These are phyloP conservation scores for Brachymystax lenok DNA, from an alignment of 2,797 vertebrate species.

Conservation along the genomic window DNA sequence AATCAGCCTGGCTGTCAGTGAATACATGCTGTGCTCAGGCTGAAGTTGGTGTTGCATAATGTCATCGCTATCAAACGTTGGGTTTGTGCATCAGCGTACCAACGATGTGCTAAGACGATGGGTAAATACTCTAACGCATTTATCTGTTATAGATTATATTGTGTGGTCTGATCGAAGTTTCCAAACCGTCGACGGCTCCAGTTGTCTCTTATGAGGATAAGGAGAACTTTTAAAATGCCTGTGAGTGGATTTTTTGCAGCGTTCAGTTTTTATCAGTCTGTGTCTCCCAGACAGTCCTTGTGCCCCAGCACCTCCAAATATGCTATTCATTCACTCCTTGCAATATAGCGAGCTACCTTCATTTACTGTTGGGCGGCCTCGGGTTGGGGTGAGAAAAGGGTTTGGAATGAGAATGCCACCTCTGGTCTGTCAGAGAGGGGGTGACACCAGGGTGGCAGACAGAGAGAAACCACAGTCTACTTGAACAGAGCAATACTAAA, in stretches of 20 bases:
- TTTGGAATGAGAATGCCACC: not conserved
- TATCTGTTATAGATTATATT: constrained; percentile 42
- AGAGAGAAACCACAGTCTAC: constrained; percentile 5
- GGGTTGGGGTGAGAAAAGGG: constrained; percentile 30
- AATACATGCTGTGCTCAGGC: constrained; percentile 42
- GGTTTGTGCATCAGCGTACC: constrained; percentile 35
- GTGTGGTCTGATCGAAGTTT: constrained; percentile 43
- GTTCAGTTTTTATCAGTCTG: not conserved
- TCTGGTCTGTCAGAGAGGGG: not conserved
- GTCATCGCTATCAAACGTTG: constrained; percentile 59
- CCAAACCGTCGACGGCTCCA: constrained; percentile 24
- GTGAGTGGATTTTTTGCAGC: constrained; percentile 9
- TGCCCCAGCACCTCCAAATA: constrained; percentile 5
- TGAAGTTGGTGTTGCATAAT: constrained; percentile 37
- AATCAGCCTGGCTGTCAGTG: constrained; percentile 53
- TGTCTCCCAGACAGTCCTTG: not conserved
- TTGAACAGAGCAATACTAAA: too few relatives aligned
- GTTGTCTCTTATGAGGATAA: constrained; percentile 22
- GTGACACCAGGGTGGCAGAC: not conserved
- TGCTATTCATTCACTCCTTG: constrained; percentile 30
- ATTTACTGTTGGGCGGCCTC: constrained; percentile 20
- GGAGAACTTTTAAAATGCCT: constrained; percentile 24
- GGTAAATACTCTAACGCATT: constrained; percentile 43
- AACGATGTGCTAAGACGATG: constrained; percentile 15
- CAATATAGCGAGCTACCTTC: constrained; percentile 11